Conservation (phyloP, 2,113 vertebrate species). For the Empidonax traillii region DNA sequence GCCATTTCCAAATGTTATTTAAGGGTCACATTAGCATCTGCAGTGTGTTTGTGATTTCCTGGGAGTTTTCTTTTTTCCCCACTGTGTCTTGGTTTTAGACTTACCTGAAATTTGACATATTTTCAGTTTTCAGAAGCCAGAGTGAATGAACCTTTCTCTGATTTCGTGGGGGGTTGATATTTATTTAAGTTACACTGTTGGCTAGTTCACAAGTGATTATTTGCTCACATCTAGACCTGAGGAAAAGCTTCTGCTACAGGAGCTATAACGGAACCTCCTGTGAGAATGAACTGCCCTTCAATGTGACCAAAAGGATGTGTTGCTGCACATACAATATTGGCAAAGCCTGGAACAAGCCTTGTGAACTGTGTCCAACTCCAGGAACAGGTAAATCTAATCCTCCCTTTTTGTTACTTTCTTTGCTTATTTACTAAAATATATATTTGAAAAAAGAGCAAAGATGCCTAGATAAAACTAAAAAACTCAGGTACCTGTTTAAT, state of each 20-base stretch:
- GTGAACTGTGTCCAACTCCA: constrained; percentile 77
- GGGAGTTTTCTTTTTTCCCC: background rate
- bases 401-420: background rate
- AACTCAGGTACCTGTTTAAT: background rate
- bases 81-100: background rate
- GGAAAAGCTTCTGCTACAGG: constrained; percentile 85
- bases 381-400: constrained; percentile 71
- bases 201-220: background rate
- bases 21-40: background rate
- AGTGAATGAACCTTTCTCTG: background rate
- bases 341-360: constrained; percentile 87
- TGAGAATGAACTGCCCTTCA: constrained; percentile 84
- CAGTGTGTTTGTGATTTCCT: background rate
- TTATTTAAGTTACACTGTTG: background rate
- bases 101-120: too few species aligned
- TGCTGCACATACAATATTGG: constrained; percentile 86
- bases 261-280: constrained; percentile 82
- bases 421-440: background rate
- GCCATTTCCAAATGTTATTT: background rate
- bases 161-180: background rate
- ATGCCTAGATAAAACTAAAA: background rate
- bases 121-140: background rate
- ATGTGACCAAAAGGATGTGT: constrained; percentile 83
- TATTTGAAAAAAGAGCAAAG: background rate
- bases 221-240: constrained; percentile 76